phyloP scores from a whole-genome alignment of 2,888 invertebrate species.

The Neoascia interrupta region DNA sequence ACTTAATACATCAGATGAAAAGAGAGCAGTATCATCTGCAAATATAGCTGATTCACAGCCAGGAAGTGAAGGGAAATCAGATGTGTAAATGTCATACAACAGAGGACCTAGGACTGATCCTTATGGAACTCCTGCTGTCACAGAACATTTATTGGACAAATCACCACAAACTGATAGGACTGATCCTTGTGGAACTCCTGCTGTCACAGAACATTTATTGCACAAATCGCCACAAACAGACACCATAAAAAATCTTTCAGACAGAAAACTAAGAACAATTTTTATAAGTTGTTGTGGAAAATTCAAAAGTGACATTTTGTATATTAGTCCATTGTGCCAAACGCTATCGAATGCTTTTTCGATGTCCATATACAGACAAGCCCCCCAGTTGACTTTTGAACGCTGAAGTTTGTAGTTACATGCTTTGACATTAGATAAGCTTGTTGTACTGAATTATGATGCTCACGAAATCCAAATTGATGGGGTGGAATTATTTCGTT shows the following conservation, averaged over 20 bases:
- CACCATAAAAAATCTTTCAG: slow-evolving; percentile 8
- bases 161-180: slow-evolving; percentile 11
- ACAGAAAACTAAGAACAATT: slow-evolving; percentile 59
- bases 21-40: slow-evolving; percentile 65
- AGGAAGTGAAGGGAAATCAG: slow-evolving; percentile 57
- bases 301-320: slow-evolving; percentile 29
- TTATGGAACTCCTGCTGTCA: no score
- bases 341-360: slow-evolving; percentile 75
- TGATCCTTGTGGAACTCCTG: slow-evolving; percentile 20
- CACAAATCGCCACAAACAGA: slow-evolving; percentile 12
- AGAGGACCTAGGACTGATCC: slow-evolving; percentile 51
- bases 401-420: not conserved
- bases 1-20: slow-evolving; percentile 18
- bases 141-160: not conserved
- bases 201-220: not conserved
- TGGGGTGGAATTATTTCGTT: not conserved
- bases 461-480: slow-evolving; percentile 12
- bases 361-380: no score
- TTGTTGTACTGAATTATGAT: slow-evolving; percentile 8
- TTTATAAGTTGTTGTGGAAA: slow-evolving; percentile 66
- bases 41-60: slow-evolving; percentile 39
- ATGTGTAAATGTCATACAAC: slow-evolving; percentile 68
- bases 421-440: slow-evolving; percentile 5
- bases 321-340: slow-evolving; percentile 72
- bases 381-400: slow-evolving; percentile 61